Evolutionary conservation across 2,888 invertebrate genomes (phyloP).

Genomic region (Noctua pronuba): DNA sequence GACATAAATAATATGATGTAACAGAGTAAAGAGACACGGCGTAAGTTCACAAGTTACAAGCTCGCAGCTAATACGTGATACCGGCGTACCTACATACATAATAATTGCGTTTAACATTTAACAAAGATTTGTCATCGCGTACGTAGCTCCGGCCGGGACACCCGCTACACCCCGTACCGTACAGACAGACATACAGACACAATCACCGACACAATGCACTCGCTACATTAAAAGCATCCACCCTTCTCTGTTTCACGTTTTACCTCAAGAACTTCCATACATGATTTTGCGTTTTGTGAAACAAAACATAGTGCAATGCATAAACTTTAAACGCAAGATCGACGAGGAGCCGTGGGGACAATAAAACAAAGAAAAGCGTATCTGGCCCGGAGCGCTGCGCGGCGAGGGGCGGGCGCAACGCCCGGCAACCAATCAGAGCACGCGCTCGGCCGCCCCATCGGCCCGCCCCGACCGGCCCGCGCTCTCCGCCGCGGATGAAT

Average conservation of each 20-base stretch:
- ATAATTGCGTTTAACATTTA: conserved; percentile 56
- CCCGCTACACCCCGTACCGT: conserved; percentile 22
- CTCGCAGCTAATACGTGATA: conserved; percentile 28
- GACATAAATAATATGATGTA: neutral
- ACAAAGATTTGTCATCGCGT: conserved; percentile 56
- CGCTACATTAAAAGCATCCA: conserved; percentile 75
- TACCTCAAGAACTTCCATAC: conserved; percentile 88
- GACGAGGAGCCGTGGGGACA: conserved; percentile 89
- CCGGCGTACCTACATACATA: conserved; percentile 30
- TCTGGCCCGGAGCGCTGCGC: conserved; percentile 83
- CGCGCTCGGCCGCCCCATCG: conserved; percentile 71
- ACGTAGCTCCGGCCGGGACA: conserved; percentile 24
- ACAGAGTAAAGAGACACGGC: conserved; percentile 20
- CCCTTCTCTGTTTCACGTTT: conserved; percentile 82
- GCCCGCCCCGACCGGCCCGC: conserved; percentile 74
- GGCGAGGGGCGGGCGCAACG: conserved; percentile 67
- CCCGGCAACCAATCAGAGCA: conserved; percentile 70
- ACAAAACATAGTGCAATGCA: conserved; percentile 90
- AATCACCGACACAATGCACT: conserved; percentile 79
- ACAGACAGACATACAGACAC: conserved; percentile 67
- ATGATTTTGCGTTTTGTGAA: conserved; percentile 88
- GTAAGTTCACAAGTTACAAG: conserved; percentile 33
- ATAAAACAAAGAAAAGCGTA: conserved; percentile 90
- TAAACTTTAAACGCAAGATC: conserved; percentile 90
- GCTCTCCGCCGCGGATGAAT: conserved; percentile 76